Evolutionary conservation across 2,888 invertebrate species (phyloP).

Genomic region (Perizoma affinitatum): DNA sequence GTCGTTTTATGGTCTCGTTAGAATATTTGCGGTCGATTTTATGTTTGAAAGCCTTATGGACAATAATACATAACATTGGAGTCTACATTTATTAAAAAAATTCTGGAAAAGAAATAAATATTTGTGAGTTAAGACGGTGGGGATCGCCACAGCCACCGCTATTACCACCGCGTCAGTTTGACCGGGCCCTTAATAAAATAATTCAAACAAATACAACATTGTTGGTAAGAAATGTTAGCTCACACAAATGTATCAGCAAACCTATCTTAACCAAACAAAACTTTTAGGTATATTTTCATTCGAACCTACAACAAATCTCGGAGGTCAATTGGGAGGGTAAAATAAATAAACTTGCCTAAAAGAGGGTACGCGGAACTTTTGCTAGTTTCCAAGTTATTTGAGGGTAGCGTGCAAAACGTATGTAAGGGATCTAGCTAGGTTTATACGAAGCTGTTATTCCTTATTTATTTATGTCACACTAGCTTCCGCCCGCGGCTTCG

Average conservation of each 20-base stretch:
- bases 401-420: slow-evolving; percentile 1
- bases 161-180: too few relatives aligned
- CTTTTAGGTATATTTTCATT: slow-evolving; percentile 42
- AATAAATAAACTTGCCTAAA: slow-evolving; percentile 46
- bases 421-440: slow-evolving; percentile 7
- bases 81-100: slow-evolving; percentile 13
- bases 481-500: too few relatives aligned
- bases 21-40: slow-evolving; percentile 34
- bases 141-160: too few relatives aligned
- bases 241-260: not conserved
- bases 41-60: slow-evolving; percentile 27
- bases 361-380: slow-evolving; percentile 32
- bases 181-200: too few relatives aligned
- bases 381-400: slow-evolving; percentile 23
- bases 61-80: slow-evolving; percentile 7
- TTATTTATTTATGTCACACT: not conserved
- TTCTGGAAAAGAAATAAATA: not conserved
- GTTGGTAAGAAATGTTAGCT: not conserved
- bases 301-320: slow-evolving; percentile 47
- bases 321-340: slow-evolving; percentile 40
- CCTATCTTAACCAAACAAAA: slow-evolving; percentile 34
- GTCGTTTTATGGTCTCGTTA: slow-evolving; percentile 39
- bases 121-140: too few relatives aligned
- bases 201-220: too few relatives aligned
- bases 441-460: not conserved